These are phyloP conservation scores for Sarcophaga rosellei DNA, from an alignment of 2,888 invertebrate species.

Conservation along the genomic window DNA sequence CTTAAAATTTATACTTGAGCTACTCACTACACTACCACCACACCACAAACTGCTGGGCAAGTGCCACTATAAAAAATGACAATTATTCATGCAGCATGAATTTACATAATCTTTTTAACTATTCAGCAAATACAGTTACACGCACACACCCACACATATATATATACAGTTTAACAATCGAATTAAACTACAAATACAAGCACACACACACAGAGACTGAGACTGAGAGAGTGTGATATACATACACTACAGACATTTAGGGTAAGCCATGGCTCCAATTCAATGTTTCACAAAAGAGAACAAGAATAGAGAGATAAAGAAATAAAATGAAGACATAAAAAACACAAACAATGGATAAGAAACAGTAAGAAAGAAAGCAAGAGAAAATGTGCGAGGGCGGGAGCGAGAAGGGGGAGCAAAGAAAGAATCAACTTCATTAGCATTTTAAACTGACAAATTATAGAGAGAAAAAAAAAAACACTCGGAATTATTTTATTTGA, in stretches of 20 bases:
- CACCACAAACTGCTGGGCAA: neutral
- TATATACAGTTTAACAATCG: neutral
- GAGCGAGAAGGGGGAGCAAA: neutral
- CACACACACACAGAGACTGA: neutral
- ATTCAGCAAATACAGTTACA: slow-evolving; percentile 25
- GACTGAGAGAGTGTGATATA: neutral
- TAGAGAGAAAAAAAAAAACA: slow-evolving; percentile 6
- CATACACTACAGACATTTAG: neutral
- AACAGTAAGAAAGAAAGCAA: slow-evolving; percentile 8
- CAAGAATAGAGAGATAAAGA: neutral
- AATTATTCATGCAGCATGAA: slow-evolving; percentile 53
- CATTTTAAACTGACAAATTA: slow-evolving; percentile 54
- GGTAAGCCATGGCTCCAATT: neutral
- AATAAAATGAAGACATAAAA: slow-evolving; percentile 22
- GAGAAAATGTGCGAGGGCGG: neutral
- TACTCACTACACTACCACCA: slow-evolving; percentile 10
- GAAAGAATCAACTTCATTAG: slow-evolving; percentile 50
- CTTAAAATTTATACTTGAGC: slow-evolving; percentile 34
- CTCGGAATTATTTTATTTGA: slow-evolving; percentile 27
- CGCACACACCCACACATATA: neutral
- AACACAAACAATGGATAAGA: slow-evolving; percentile 3
- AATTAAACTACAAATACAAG: neutral
- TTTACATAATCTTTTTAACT: slow-evolving; percentile 57
- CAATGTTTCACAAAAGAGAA: slow-evolving; percentile 6
- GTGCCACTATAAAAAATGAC: slow-evolving; percentile 25